These are phyloP conservation scores for Encarsia formosa DNA, from an alignment of 2,888 invertebrate genomes.

Conservation along the genomic window DNA sequence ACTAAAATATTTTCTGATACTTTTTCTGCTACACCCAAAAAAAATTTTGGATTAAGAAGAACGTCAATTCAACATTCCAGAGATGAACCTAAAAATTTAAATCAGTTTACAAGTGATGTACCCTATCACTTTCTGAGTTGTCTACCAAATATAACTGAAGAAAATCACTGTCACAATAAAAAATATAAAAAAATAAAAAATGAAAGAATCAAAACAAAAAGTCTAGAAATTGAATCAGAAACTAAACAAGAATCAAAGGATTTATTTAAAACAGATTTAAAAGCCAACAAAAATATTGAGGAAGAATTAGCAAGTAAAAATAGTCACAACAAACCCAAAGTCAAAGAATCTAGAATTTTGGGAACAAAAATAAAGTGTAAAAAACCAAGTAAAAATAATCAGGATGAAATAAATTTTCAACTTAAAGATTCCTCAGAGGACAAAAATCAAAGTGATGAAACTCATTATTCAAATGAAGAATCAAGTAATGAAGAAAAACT, in stretches of 20 bases:
- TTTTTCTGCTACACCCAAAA: not conserved
- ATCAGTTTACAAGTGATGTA: too few species aligned
- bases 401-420: too few species aligned
- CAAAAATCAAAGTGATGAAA: too few species aligned
- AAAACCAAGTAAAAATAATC: too few species aligned
- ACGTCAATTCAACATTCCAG: too few species aligned
- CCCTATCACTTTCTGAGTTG: too few species aligned
- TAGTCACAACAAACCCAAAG: too few species aligned
- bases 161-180: not conserved
- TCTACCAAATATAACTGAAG: not conserved
- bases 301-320: not conserved
- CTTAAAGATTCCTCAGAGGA: too few species aligned
- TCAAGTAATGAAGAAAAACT: too few species aligned
- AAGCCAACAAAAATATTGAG: not conserved
- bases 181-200: not conserved
- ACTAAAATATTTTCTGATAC: constrained; percentile 21
- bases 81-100: constrained; percentile 8
- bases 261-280: not conserved
- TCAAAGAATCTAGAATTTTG: too few species aligned
- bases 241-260: not conserved
- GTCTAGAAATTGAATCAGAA: not conserved
- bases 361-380: too few species aligned
- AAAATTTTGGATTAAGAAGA: constrained; percentile 23
- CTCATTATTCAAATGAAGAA: too few species aligned
- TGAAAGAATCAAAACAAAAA: not conserved